A percentile compares a stretch with the other conserved stretches of the same genome.
phyloP scores from a whole-genome alignment of 1,140 invertebrate species.

The Drosophila rhopaloa region DNA sequence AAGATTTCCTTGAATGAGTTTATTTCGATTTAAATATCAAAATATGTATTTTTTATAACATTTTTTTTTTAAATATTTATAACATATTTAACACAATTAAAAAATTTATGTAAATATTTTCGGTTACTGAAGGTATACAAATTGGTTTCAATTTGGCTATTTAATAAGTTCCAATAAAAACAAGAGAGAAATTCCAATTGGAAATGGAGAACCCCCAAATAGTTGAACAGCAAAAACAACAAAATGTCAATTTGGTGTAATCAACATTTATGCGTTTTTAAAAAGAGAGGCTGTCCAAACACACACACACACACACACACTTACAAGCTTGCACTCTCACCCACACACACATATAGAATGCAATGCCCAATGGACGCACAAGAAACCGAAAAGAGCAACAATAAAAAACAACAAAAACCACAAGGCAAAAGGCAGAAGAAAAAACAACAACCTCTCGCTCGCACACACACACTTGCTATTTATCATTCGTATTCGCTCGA shows the following conservation, averaged over 20 bases:
- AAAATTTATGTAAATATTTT: too few relatives aligned
- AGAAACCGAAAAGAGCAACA: conserved; percentile 35
- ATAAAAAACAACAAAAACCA: conserved; percentile 41
- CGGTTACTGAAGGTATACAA: too few relatives aligned
- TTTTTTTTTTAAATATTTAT: too few relatives aligned
- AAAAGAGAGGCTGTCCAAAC: conserved; percentile 58
- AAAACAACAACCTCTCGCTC: conserved; percentile 35
- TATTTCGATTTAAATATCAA: too few relatives aligned
- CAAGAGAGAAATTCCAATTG: not conserved
- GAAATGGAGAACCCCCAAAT: not conserved
- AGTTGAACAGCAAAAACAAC: conserved; percentile 39
- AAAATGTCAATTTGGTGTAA: conserved; percentile 71
- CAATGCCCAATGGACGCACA: conserved; percentile 67
- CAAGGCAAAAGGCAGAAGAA: conserved; percentile 32
- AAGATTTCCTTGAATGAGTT: too few relatives aligned
- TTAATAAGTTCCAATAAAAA: not conserved
- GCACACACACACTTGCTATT: conserved; percentile 33
- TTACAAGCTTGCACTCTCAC: conserved; percentile 4
- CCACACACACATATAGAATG: conserved; percentile 28
- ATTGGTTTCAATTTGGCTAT: too few relatives aligned
- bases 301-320: conserved; percentile 30
- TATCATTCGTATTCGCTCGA: conserved; percentile 45
- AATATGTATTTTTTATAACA: too few relatives aligned
- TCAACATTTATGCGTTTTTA: conserved; percentile 76
- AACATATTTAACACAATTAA: too few relatives aligned